Conservation (phyloP, 2,888 invertebrate genomes). For the Oegoconia quadripuncta region DNA sequence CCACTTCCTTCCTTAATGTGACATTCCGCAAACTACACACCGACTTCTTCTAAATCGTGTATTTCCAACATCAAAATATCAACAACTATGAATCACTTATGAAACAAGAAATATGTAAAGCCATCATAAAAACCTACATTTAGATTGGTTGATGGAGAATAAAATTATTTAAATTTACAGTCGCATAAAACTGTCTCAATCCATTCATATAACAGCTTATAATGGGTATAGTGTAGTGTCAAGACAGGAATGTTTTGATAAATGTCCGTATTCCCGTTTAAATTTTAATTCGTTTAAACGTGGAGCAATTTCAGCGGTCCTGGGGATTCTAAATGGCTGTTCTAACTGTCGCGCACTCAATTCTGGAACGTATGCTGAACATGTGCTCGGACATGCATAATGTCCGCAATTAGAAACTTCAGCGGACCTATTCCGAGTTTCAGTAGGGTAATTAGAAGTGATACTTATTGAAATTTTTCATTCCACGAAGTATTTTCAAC, state of each 20-base stretch:
- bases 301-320: slow-evolving; percentile 54
- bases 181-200: slow-evolving; percentile 36
- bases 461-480: not conserved
- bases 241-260: slow-evolving; percentile 46
- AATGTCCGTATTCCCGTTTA: slow-evolving; percentile 44
- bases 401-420: slow-evolving; percentile 42
- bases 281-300: slow-evolving; percentile 53
- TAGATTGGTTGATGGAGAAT: slow-evolving; percentile 31
- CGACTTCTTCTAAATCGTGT: not conserved
- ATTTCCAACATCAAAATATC: slow-evolving; percentile 7
- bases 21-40: not conserved
- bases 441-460: not conserved
- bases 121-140: slow-evolving; percentile 22
- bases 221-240: slow-evolving; percentile 25
- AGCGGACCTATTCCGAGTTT: slow-evolving; percentile 15
- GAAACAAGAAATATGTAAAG: slow-evolving; percentile 10
- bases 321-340: slow-evolving; percentile 43
- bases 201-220: slow-evolving; percentile 39
- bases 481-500: not conserved
- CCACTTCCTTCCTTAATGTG: no score
- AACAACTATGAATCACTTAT: slow-evolving; percentile 11
- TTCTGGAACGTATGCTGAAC: slow-evolving; percentile 24
- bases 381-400: slow-evolving; percentile 28
- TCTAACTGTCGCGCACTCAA: slow-evolving; percentile 26
- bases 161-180: slow-evolving; percentile 45